A percentile compares a stretch with the other conserved stretches of the same genome.
phyloP scores from a whole-genome alignment of 1,140 invertebrate genomes.

The Brachionus calyciflorus region DNA sequence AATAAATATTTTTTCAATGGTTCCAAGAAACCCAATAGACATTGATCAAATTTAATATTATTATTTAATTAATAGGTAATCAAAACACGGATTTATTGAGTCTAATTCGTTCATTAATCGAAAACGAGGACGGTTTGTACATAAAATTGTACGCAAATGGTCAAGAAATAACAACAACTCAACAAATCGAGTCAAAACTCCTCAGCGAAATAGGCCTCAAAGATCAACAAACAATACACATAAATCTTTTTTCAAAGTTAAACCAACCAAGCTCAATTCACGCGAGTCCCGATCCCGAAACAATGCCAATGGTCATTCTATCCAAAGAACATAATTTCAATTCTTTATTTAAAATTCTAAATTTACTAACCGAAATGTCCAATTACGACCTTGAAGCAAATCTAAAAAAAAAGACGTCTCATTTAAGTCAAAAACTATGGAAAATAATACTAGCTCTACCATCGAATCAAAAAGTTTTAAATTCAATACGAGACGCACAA shows the following conservation, averaged over 20 bases:
- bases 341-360: constrained; percentile 14
- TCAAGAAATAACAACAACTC: neutral
- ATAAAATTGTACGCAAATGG: neutral
- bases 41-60: too few species aligned
- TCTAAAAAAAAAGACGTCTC: neutral
- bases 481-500: neutral
- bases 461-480: neutral
- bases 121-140: constrained; percentile 17
- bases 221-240: constrained; percentile 8
- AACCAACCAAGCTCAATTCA: neutral
- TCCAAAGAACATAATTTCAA: constrained; percentile 21
- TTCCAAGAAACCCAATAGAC: too few species aligned
- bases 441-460: constrained; percentile 14
- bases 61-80: neutral
- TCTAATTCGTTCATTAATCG: neutral
- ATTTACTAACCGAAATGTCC: neutral
- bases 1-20: too few species aligned
- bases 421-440: constrained; percentile 13
- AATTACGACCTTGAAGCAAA: neutral
- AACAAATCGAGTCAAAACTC: constrained; percentile 16
- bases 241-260: neutral
- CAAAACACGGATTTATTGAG: constrained; percentile 8
- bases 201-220: constrained; percentile 24
- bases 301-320: constrained; percentile 3
- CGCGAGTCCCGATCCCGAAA: neutral